Evolutionary conservation across 2,797 vertebrate genomes (phyloP), one percentile per base, ranked within the genome.

Genomic region (Sandelia bainsii): DNA sequence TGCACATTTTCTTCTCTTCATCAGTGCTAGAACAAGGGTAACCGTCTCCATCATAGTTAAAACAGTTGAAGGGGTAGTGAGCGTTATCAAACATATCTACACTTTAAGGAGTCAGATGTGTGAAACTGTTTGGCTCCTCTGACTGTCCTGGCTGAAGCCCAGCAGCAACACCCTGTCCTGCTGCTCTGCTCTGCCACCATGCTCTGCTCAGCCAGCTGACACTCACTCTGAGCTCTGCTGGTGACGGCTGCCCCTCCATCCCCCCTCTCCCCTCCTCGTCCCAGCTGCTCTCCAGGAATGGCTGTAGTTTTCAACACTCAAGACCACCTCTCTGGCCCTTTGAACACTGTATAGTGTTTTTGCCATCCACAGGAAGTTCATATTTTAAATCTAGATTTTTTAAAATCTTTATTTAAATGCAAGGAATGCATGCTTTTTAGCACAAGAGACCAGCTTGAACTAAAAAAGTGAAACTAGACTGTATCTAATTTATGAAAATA

Each of bases 11-110:
- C 92, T 97, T 97, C 68, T 97, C 96, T 25, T 97, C 95, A 0
- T 98, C 97, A 0, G 96, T 95, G 83, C 96, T 96, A 79, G 96
- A 96, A 11, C 96, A 93, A 6, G 97, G 97, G 74, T 96, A 97
- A 71, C 96, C 97, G 17, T 98, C 97, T 12, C 96, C 96, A 67
- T 98, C 96, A n/a, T 99, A 96, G 88, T 98, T 98, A 75, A 99
- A 99, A 72, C 98, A 99, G 91, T 99, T 99, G 74, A 99, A 99
- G 66, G 98, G 98, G 74, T 99, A 99, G 87, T 98, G 95, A 1
- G 97, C 94, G 89, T 96, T 96, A 86, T 99, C 97, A 82, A 99
- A 99, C 98, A 99, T 99, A 3, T 77, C 93, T 81, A 66, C 10
- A 56, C 75, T 84, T 81, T 34, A 69, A 81, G 60, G 72, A 22